Base-by-base conservation (phyloP, 1,140 invertebrate genomes). In the Myzus persicae region DNA sequence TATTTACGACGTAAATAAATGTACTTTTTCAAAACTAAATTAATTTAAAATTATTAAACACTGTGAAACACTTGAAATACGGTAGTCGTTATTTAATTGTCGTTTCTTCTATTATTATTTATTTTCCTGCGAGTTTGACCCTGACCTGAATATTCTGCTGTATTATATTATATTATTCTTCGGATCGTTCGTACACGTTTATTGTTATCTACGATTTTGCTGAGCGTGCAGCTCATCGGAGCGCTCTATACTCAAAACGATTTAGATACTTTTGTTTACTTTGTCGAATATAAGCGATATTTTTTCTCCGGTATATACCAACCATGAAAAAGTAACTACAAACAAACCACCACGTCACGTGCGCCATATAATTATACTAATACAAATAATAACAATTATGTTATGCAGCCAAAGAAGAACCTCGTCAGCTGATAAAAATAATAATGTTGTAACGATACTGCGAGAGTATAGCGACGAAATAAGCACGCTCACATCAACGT, bases 261-360 rank as follows among this genome's bases (percentile, higher is more conserved):
- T 44, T 6, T 76, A 76, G 31, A 36, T 44, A 92, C 67, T 92
- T 92, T 92, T 92, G 42, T 81, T 91, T 44, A n/a, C 82, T 92
- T 44, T n/a, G 31, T 46, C 44, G 1, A 2, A 38, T 24, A 82
- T 11, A 38, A 38, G 36, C 31, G n/a, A 76, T 76, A 76, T 76
- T 6, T 18, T 76, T 76, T 76, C 31, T n/a, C n/a, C 31, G n/a
- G 31, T 76, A 76, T 76, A 76, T n/a, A n/a, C 59, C 14, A n/a
- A 76, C 31, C 14, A n/a, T 14, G 14, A n/a, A 76, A 11, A 31
- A 22, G 48, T 51, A 18, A 9, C 9, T 59, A 76, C 59, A 76
- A 76, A 76, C 5, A 76, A 76, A 76, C 59, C 59, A 76, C 31
- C n/a, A 76, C 59, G n/a, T 76, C 59, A 76, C 59, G n/a, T 67